Base-by-base conservation (phyloP, 2,113 vertebrate species). In the Gobiocypris rarus region DNA sequence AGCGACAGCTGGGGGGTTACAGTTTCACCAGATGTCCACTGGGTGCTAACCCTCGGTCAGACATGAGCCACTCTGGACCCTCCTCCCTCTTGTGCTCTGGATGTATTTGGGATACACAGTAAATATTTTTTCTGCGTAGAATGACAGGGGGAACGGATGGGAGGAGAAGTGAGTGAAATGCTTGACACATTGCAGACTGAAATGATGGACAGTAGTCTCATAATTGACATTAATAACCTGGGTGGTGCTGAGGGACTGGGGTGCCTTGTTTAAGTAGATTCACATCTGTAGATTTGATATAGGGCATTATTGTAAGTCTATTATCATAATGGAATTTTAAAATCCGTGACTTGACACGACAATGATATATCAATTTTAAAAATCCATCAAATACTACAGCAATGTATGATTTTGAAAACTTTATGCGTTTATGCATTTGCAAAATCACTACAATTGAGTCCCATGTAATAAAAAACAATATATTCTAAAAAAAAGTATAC, bases 11-110 rank as follows among this genome's bases (percentile, higher is more conserved):
- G 96, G 95, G 91, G 94, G 90, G 93, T 91, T 96, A 94, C 90
- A 90, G 86, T 96, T 97, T 96, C 95, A 96, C 95, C 96, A 97
- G 97, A 97, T 96, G 96, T 95, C 95, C 87, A 82, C 89, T 48
- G 88, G 83, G 93, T 89, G 87, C 95, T 96, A 95, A 96, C 95
- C 93, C 94, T 91, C 92, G 89, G 88, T 83, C 26, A 76, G 76
- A 81, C 91, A 89, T 91, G 90, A 80, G 59, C 43, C 6, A 52
- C 63, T 58, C 50, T 70, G 22, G 10, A 65, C 71, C 24, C 65
- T 56, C 82, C 69, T 58, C 15, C 41, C 1, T 52, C 50, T 22
- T 65, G 77, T 86, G 48, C 77, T 85, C 86, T 83, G 85, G 81
- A 85, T 70, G 69, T 67, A 86, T 87, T 91, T 88, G 84, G 89